These are phyloP conservation scores for Nymphalis polychloros DNA, from an alignment of 2,888 invertebrate genomes.

Conservation along the genomic window DNA sequence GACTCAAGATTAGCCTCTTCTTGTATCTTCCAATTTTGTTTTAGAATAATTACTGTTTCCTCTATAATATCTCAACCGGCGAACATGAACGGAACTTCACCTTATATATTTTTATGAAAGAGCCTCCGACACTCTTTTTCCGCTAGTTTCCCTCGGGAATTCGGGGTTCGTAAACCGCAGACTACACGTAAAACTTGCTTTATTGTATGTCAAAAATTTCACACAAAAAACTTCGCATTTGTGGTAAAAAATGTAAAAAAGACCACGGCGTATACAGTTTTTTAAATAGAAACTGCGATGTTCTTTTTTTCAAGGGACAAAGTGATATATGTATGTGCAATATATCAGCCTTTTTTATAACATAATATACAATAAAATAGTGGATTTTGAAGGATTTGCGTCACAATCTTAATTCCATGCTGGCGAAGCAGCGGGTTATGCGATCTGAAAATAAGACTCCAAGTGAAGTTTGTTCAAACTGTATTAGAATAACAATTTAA, in stretches of 20 bases:
- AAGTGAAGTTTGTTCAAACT: too few species aligned
- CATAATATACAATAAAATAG: too few species aligned
- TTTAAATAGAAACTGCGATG: neutral
- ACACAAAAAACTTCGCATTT: conserved; percentile 37
- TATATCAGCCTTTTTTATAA: neutral
- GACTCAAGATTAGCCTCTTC: conserved; percentile 9
- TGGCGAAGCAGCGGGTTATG: too few species aligned
- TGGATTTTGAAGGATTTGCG: too few species aligned
- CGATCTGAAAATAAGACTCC: too few species aligned
- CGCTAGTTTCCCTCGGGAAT: conserved; percentile 29
- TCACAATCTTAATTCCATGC: too few species aligned
- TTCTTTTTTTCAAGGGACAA: conserved; percentile 6
- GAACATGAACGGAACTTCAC: conserved; percentile 14
- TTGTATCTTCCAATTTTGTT: conserved; percentile 1
- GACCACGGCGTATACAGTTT: conserved; percentile 1
- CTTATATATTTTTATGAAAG: conserved; percentile 21
- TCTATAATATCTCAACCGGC: conserved; percentile 16
- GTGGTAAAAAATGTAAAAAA: conserved; percentile 8
- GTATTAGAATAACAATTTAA: too few species aligned
- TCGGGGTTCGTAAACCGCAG: conserved; percentile 17
- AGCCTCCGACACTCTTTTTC: conserved; percentile 24
- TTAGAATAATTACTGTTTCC: neutral
- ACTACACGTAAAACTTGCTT: conserved; percentile 27
- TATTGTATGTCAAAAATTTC: conserved; percentile 33
- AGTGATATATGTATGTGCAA: neutral